Evolutionary conservation across 2,797 vertebrate genomes (phyloP), one percentile per base, ranked within the genome.

Genomic region (Typhlichthys eigenmanni): DNA sequence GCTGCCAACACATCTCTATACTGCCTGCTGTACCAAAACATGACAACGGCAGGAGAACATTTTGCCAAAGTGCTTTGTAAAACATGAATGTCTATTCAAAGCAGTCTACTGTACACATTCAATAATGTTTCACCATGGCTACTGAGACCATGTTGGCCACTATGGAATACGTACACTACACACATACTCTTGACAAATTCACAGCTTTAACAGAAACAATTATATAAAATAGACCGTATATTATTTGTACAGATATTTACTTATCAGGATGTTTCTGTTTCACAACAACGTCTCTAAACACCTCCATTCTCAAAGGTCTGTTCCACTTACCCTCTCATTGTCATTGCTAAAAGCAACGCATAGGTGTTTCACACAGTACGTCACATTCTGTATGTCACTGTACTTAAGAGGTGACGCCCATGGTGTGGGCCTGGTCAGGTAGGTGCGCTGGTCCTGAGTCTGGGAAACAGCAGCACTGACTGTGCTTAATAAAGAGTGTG

Each of bases 31-130:
- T 50, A 71, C 19, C 50, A 57, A 64, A 66, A 51, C 13, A 1
- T 69, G 60, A 72, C 13, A 79, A 64, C 61, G 68, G 38, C 55
- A 66, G 60, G 54, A 78, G 63, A 65, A 81, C 48, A 64, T 76
- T 69, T 73, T 60, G 74, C 62, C 78, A 88, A 89, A 91, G 87
- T 89, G 87, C 87, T 85, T 85, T 65, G 64, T 81, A 80, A 87
- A 84, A 84, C 67, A 69, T 68, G 49, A 76, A 81, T 43, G 7
- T 72, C 64, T 70, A 68, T 73, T 72, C 69, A 55, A 38, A 67
- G 58, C 34, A 69, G 73, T 55, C 55, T 70, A 58, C 61, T 68
- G 64, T 54, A 62, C 68, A 82, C 48, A 64, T 60, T 60, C 52
- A 61, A 79, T 79, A 82, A 83, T 76, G 85, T 78, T 85, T 80